Conservation (phyloP, 2,113 vertebrate species). For the Periophthalmodon schlosseri region DNA sequence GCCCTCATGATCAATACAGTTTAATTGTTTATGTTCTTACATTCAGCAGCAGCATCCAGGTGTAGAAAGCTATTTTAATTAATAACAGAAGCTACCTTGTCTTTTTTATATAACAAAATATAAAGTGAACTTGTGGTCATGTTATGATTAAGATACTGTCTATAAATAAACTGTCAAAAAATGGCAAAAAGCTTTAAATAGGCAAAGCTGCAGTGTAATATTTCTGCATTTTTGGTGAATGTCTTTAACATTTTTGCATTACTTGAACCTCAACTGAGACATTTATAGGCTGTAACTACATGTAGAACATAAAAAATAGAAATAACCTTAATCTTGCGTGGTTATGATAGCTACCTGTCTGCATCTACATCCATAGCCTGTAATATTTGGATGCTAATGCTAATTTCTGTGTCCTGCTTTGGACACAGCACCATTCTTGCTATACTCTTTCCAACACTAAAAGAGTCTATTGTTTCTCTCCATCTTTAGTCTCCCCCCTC, state of each 20-base stretch:
- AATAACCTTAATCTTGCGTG: not conserved
- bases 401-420: not conserved
- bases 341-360: not conserved
- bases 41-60: not conserved
- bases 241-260: no score
- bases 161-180: no score
- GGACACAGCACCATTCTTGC: not conserved
- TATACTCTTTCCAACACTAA: not conserved
- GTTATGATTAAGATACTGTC: no score
- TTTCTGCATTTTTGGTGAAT: no score
- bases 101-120: not conserved
- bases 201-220: no score
- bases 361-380: not conserved
- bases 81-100: not conserved
- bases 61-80: not conserved
- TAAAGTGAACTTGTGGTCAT: no score
- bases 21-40: not conserved
- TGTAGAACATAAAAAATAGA: not conserved
- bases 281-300: not conserved
- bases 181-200: no score
- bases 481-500: conserved; percentile 13
- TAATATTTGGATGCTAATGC: not conserved
- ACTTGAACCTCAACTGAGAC: no score
- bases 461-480: not conserved
- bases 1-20: not conserved